Evolutionary conservation across 2,113 vertebrate species (phyloP), one percentile per base, ranked within the genome.

Genomic region (Dasyurus viverrinus): DNA sequence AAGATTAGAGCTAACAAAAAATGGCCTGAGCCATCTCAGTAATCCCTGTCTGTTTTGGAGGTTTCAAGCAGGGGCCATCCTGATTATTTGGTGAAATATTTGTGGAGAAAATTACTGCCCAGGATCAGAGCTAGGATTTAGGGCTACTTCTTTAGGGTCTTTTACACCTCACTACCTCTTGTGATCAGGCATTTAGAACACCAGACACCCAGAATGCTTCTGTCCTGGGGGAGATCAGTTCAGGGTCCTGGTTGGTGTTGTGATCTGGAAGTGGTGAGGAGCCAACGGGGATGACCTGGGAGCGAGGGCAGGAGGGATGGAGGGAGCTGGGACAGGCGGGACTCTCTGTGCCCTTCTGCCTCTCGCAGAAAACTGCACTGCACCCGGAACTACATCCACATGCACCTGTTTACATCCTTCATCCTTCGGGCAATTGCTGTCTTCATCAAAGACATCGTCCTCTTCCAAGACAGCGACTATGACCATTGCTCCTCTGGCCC

Each of bases 301-400:
- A n/a, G 14, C 42, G 36, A 2, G 6, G n/a, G 68, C 6, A 36
- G n/a, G 68, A n/a, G 36, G 36, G 36, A 76, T 16, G 36, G 36
- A n/a, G 9, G 55, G 55, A 26, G 8, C 57, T 30, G 60, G 10
- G 60, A 68, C 27, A 36, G 12, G 60, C 0, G 14, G 30, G 11
- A 84, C 16, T 42, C 22, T 84, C 19, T 42, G n/a, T 68, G 54
- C n/a, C 36, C 42, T 93, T 89, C 9, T 84, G n/a, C 68, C 42
- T 16, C 92, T 94, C 0, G 0, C 98, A 99, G 99, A 98, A 99
- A 99, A 93, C 98, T 99, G 95, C 99, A 99, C 98, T 99, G 99
- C 98, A 99, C 99, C 98, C 99, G 99, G 95, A 99, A 99, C 98
- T 99, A 99, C 96, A 99, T 99, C 98, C 99, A 99, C 97, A 99